Evolutionary conservation across 1,140 invertebrate genomes (phyloP), one percentile per base, ranked within the genome.

Genomic region (Zaprionus camerounensis): DNA sequence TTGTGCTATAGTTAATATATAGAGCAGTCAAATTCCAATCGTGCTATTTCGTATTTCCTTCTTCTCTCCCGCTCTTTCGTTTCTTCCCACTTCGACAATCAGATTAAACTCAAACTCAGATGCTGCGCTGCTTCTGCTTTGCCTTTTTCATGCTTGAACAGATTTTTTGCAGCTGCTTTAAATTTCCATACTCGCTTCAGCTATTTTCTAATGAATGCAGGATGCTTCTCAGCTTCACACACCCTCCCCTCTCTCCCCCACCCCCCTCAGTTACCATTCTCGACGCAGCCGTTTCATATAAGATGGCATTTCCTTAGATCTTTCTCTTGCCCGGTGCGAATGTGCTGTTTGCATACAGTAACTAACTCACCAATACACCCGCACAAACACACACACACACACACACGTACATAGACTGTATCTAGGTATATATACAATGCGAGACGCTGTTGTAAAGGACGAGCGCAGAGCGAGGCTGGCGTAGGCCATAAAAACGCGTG

Each of bases 401-500:
- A 22, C 20, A 22, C 20, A 22, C 20, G 12, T 51, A 20, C 6
- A 46, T 59, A 53, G 64, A 31, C 7, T 67, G 17, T 57, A 24
- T 20, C 26, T 63, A 51, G 24, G 46, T 64, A n/a, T 51, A 11
- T 64, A 13, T 41, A 63, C 26, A 74, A 57, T 57, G 59, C 49
- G 59, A 75, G 49, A 34, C 31, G 63, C 66, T 70, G 51, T 70
- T 62, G 22, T 38, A 70, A 63, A 51, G 58, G 38, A 74, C 66
- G 57, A 64, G 44, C 26, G n/a, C 49, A 56, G 51, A 64, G 13
- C 53, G 70, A 64, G 51, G 70, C 51, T 49, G 64, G 75, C 70
- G 44, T 67, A 71, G 64, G 75, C 59, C 78, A 75, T 75, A 66
- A 75, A 84, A 81, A 75, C 80, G 78, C 82, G 82, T 85, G 82